A percentile compares a stretch with the other conserved stretches of the same genome.
phyloP scores from a whole-genome alignment of 2,888 invertebrate genomes.

The Scrobipalpa costella region DNA sequence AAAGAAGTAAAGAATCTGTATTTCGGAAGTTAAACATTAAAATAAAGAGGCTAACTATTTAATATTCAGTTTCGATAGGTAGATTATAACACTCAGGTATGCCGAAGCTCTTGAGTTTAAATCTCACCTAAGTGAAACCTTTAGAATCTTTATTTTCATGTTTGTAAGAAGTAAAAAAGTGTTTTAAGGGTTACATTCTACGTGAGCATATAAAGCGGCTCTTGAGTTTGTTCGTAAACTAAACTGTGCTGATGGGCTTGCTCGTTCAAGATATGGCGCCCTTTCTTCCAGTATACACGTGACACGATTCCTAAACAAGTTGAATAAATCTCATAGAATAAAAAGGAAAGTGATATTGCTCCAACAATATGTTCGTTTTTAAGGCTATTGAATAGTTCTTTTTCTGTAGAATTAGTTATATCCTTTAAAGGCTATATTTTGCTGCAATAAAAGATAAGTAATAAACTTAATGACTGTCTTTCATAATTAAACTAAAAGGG shows the following conservation, averaged over 20 bases:
- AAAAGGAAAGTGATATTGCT: background rate
- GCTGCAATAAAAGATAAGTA: background rate
- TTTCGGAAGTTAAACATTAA: too few relatives aligned
- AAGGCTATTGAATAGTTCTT: too few relatives aligned
- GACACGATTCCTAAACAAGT: background rate
- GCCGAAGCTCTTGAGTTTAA: too few relatives aligned
- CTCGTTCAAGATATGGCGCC: background rate
- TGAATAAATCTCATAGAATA: background rate
- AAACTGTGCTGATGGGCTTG: background rate
- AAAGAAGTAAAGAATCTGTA: too few relatives aligned
- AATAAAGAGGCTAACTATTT: too few relatives aligned
- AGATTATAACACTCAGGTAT: too few relatives aligned
- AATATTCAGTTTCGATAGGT: too few relatives aligned
- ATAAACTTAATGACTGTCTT: background rate
- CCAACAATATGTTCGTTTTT: too few relatives aligned
- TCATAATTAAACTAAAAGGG: slow-evolving; percentile 34
- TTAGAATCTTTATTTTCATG: too few relatives aligned
- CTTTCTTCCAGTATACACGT: background rate
- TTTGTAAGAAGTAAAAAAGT: background rate
- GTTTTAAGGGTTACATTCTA: background rate
- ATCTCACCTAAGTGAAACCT: too few relatives aligned
- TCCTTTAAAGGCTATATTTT: background rate
- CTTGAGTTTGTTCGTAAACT: background rate
- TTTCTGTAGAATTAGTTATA: too few relatives aligned
- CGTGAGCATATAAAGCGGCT: background rate